Evolutionary conservation across 2,888 invertebrate genomes (phyloP).

Genomic region (Campaea margaritaria): DNA sequence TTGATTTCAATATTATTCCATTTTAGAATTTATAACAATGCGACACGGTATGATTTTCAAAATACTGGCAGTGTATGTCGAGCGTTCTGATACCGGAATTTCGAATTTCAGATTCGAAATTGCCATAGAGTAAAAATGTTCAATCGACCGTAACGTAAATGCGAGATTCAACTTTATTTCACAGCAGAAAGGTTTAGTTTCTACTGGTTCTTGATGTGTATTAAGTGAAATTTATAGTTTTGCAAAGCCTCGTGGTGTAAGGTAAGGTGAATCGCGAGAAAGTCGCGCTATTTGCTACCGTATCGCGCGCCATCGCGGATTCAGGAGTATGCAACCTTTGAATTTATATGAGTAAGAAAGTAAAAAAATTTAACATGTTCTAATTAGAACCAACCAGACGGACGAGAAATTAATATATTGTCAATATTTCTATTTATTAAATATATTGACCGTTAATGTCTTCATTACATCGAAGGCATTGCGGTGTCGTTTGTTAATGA

Average conservation of each 20-base stretch:
- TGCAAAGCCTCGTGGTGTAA: slow-evolving; percentile 70
- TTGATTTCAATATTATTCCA: slow-evolving; percentile 37
- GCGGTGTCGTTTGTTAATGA: too few relatives aligned
- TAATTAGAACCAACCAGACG: too few relatives aligned
- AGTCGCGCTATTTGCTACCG: slow-evolving; percentile 84
- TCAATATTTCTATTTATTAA: too few relatives aligned
- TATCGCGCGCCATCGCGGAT: slow-evolving; percentile 80
- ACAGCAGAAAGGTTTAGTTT: slow-evolving; percentile 39
- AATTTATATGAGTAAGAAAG: slow-evolving; percentile 23
- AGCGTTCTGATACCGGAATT: slow-evolving; percentile 54
- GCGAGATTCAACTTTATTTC: slow-evolving; percentile 30
- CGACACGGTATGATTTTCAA: slow-evolving; percentile 46
- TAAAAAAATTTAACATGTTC: too few relatives aligned
- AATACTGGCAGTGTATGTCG: slow-evolving; percentile 38
- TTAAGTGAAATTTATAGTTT: slow-evolving; percentile 29
- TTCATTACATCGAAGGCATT: too few relatives aligned
- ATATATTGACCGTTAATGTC: too few relatives aligned
- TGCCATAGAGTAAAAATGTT: slow-evolving; percentile 46
- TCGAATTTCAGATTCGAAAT: slow-evolving; percentile 69
- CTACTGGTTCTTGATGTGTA: slow-evolving; percentile 39
- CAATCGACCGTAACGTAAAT: slow-evolving; percentile 32
- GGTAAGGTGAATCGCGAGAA: slow-evolving; percentile 79
- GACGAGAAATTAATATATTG: too few relatives aligned
- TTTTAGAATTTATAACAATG: slow-evolving; percentile 40
- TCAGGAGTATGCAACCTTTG: slow-evolving; percentile 61